Conservation (phyloP, 2,888 invertebrate species). For the Encarsia formosa region DNA sequence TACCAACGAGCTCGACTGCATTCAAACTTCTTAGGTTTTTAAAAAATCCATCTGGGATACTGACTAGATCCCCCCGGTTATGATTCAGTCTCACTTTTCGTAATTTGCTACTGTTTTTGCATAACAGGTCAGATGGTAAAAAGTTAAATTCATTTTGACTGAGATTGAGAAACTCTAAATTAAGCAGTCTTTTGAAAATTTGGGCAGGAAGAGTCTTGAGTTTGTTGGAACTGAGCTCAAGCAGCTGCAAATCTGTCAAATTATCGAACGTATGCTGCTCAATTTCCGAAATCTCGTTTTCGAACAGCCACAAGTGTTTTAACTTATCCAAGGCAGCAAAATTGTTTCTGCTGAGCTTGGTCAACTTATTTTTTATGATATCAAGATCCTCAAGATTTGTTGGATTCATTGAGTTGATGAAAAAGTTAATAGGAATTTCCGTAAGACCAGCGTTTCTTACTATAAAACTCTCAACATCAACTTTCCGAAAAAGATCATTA, state of each 20-base stretch:
- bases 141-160: conserved; percentile 60
- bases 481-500: no score
- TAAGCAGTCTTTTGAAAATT: conserved; percentile 28
- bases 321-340: conserved; percentile 45
- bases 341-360: conserved; percentile 42
- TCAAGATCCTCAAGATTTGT: conserved; percentile 60
- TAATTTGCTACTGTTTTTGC: conserved; percentile 54
- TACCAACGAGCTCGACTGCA: conserved; percentile 57
- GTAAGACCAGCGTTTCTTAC: no score
- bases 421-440: conserved; percentile 62
- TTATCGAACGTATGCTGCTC: conserved; percentile 61
- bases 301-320: conserved; percentile 62
- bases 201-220: conserved; percentile 60
- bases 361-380: conserved; percentile 64
- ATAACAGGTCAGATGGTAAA: conserved; percentile 60
- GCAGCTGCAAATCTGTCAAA: conserved; percentile 57
- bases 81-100: conserved; percentile 47
- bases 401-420: conserved; percentile 62
- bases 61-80: conserved; percentile 55
- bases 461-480: no score
- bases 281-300: conserved; percentile 60
- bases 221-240: conserved; percentile 68
- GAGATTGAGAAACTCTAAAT: conserved; percentile 41
- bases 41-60: conserved; percentile 60
- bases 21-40: conserved; percentile 58